Base-by-base conservation (phyloP, 2,888 invertebrate species). In the Pandemis corylana region DNA sequence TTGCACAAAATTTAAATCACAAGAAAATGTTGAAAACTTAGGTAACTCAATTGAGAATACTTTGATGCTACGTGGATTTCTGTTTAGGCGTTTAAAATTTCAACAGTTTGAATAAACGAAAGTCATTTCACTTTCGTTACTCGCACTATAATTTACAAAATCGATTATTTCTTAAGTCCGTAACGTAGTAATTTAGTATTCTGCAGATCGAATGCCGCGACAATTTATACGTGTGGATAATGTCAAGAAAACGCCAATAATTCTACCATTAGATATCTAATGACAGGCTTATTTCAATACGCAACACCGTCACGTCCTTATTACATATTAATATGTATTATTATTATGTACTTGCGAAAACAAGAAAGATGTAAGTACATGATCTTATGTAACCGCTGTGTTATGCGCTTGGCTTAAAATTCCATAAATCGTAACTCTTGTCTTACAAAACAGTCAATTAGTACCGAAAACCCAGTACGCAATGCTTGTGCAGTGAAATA, bases 361-460 rank as follows among this genome's bases (percentile, higher is more conserved):
- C 72, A 53, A 72, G 59, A 66, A 72, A 67, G 13, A 72, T 62
- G 53, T 46, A 46, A 46, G 46, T 64, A 62, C 67, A 72, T 67
- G 28, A 49, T 44, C 13, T 68, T 63, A 46, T 53, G 68, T n/a
- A 68, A 68, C 49, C 7, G 51, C 51, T 15, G 7, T 15, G 71
- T 53, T 49, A 61, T 61, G 59, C 36, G 62, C 51, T 41, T 68
- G 53, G 20, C 63, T 63, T 65, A 49, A 61, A 51, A 61, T 66
- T 12, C 46, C 49, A 42, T 62, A 62, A 62, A 62, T 42, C 49
- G 53, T 53, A 70, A 63, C 51, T 56, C 64, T 44, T 41, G 62
- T 62, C 73, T 79, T 78, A 77, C 78, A 73, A 79, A 78, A 79
- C 78, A 68, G 71, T 74, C 76, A 78, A 78, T 81, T 80, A 82